Evolutionary conservation across 2,888 invertebrate species (phyloP).

Genomic region (Blera fallax): DNA sequence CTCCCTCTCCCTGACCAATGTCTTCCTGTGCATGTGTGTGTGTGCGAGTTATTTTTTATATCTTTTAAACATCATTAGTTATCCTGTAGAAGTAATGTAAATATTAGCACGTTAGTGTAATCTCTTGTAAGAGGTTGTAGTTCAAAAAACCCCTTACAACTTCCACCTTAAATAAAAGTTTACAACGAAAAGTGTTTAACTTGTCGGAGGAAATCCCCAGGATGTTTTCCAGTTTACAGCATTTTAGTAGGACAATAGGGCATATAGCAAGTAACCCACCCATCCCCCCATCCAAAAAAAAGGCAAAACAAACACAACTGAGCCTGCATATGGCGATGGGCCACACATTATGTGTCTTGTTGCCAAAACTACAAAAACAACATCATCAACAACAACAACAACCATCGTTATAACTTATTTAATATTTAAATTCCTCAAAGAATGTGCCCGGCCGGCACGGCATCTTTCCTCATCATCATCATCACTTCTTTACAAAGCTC

Average conservation of each 20-base stretch:
- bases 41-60: no score
- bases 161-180: slow-evolving; percentile 30
- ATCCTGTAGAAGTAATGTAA: slow-evolving; percentile 17
- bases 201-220: slow-evolving; percentile 48
- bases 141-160: not conserved
- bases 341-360: not conserved
- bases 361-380: no score
- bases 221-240: slow-evolving; percentile 17
- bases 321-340: not conserved
- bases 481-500: slow-evolving; percentile 59
- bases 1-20: not conserved
- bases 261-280: slow-evolving; percentile 46
- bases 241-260: slow-evolving; percentile 56
- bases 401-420: slow-evolving; percentile 65
- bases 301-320: slow-evolving; percentile 20
- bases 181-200: slow-evolving; percentile 28
- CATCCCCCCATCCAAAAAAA: slow-evolving; percentile 26
- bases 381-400: slow-evolving; percentile 17
- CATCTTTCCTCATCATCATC: slow-evolving; percentile 12
- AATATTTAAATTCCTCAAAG: slow-evolving; percentile 65
- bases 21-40: no score
- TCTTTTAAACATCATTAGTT: not conserved
- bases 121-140: slow-evolving; percentile 42
- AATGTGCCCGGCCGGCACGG: not conserved
- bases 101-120: slow-evolving; percentile 43